Base-by-base conservation (phyloP, 1,140 invertebrate species). In the Zaprionus davidi region DNA sequence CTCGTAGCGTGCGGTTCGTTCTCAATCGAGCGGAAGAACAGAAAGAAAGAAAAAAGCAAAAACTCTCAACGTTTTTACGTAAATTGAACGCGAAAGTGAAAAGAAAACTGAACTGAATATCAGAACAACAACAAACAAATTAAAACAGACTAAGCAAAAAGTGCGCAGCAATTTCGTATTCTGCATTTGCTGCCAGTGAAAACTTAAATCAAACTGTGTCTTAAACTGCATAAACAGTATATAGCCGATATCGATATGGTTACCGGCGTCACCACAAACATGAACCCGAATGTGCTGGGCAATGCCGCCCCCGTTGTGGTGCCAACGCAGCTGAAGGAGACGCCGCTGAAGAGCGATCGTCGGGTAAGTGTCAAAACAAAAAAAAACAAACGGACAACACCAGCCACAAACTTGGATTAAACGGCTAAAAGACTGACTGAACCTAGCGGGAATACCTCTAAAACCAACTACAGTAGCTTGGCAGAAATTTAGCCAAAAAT, bases 281-380 rank as follows among this genome's bases (percentile, higher is more conserved):
- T 92, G 91, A 91, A 66, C 46, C 77, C 78, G 76, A 90, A 84
- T 76, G 81, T 92, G 38, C 62, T 92, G 71, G 91, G 85, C 71
- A 76, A 85, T 51, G 85, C 91, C 53, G 38, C 15, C 15, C 31
- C 31, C 31, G 31, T 34, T 34, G 86, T 78, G 56, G 87, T 92
- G 64, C 71, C 86, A 55, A 65, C 81, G 22, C 77, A 88, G 64
- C 71, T 79, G 7, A 92, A 92, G 82, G 91, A 92, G 70, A 79
- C 91, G 15, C 82, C 91, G 31, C 71, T 91, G 9, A 92, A 92
- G 68, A 92, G 91, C 70, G 91, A 92, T 90, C 91, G 91, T 85
- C 91, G 91, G 91, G 91, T 92, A 92, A 90, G 91, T 92, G 59
- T 80, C 58, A n/a, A 22, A 49, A 17, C n/a, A 53, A 63, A 49